These are phyloP conservation scores for Agonopterix arenella DNA, from an alignment of 2,888 invertebrate genomes.

Conservation along the genomic window DNA sequence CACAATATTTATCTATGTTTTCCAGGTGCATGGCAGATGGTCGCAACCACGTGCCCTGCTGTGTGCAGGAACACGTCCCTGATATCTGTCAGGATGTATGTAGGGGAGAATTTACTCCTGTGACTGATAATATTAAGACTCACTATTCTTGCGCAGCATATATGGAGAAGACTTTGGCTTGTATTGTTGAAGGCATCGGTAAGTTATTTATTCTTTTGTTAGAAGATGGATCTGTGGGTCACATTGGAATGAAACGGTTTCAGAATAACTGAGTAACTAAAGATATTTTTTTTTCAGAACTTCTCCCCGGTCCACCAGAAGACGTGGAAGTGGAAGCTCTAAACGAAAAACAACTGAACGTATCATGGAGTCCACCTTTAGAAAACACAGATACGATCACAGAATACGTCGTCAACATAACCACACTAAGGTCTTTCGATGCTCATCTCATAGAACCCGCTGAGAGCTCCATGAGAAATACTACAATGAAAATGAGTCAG, in stretches of 20 bases:
- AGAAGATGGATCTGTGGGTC: too few species aligned
- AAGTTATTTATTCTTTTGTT: conserved; percentile 12
- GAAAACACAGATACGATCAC: conserved; percentile 80
- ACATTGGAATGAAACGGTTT: not conserved
- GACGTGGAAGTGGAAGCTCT: conserved; percentile 84
- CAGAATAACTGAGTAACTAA: not conserved
- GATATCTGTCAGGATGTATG: conserved; percentile 92
- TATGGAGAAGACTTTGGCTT: conserved; percentile 88
- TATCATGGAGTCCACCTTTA: conserved; percentile 82
- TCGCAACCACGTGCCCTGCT: conserved; percentile 90
- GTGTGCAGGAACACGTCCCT: conserved; percentile 87
- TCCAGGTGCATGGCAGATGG: conserved; percentile 85
- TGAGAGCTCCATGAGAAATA: conserved; percentile 50
- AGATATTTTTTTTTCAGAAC: conserved; percentile 63
- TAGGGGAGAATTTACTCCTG: conserved; percentile 89
- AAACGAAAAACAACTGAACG: conserved; percentile 82
- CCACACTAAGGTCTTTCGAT: conserved; percentile 83
- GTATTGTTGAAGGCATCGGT: conserved; percentile 88
- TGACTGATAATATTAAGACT: conserved; percentile 88
- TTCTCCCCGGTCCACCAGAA: conserved; percentile 85
- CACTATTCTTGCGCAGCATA: conserved; percentile 91
- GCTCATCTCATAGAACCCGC: conserved; percentile 68
- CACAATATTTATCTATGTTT: not conserved
- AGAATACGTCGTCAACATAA: conserved; percentile 84
- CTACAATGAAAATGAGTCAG: conserved; percentile 31